Percentiles rank a stretch among this genome's conserved stretches.
Conservation (phyloP, 2,888 invertebrate genomes). For the Eulithis prunata region DNA sequence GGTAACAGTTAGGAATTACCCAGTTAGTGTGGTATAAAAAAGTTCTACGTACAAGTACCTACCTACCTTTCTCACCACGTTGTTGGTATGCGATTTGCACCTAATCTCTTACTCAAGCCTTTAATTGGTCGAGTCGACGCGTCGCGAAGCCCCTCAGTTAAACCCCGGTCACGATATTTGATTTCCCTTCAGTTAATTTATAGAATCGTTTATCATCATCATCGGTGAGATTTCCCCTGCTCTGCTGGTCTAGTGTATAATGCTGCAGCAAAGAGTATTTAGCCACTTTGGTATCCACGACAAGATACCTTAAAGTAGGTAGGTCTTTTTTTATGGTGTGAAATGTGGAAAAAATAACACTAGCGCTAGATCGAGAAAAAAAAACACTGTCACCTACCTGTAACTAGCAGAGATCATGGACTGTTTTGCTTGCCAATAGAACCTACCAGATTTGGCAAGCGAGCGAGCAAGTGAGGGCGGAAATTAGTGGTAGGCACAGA, state of each 20-base stretch:
- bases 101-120: constrained; percentile 28
- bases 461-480: neutral
- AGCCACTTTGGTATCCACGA: too few relatives aligned
- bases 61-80: constrained; percentile 3
- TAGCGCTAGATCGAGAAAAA: too few relatives aligned
- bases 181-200: constrained; percentile 40
- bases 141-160: constrained; percentile 50
- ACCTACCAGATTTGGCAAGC: neutral
- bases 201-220: constrained; percentile 8
- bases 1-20: too few relatives aligned
- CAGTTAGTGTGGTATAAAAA: too few relatives aligned
- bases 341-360: too few relatives aligned
- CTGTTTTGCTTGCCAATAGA: neutral
- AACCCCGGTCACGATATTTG: constrained; percentile 53
- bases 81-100: constrained; percentile 26
- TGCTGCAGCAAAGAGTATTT: too few relatives aligned
- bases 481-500: neutral
- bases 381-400: too few relatives aligned
- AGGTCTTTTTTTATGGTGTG: too few relatives aligned
- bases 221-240: neutral
- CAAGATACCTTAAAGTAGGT: too few relatives aligned
- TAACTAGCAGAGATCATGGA: neutral
- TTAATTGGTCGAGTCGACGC: constrained; percentile 53
- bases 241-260: too few relatives aligned
- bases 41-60: too few relatives aligned